Evolutionary conservation across 2,888 invertebrate species (phyloP), one percentile per base, ranked within the genome.

Genomic region (Alcis repandata): DNA sequence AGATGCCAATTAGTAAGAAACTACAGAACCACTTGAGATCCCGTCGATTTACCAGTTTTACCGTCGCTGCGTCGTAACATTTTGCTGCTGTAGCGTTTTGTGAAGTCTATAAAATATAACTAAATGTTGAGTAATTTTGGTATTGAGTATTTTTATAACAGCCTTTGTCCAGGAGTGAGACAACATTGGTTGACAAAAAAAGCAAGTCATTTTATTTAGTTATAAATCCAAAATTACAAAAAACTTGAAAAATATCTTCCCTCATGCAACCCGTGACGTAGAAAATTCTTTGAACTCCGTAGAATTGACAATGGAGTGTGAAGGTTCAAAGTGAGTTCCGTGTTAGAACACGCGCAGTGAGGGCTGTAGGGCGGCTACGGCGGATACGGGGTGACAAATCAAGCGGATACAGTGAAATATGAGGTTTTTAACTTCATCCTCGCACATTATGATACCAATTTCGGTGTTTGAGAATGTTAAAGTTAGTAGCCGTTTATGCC

Each of bases 321-420:
- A 72, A 73, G 76, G 82, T 78, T 88, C 84, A 86, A 88, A 88
- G 84, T 79, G 78, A 82, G 41, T 51, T 80, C 77, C 75, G 71
- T 72, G 63, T 66, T 20, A 73, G 73, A 74, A 76, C 79, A 61
- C 48, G 61, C 49, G 82, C 79, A 84, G 82, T 82, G 82, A 84
- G 11, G 45, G 19, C 45, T 19, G 19, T 19, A 11, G 32, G 17
- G 17, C 83, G 82, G 74, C 71, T 36, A 72, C 58, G 63, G 72
- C 59, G 71, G 59, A 71, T 65, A 61, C 73, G 75, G 80, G 82
- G 82, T 72, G 80, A 69, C 79, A 81, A 85, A 78, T 85, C 83
- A 84, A 75, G 77, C 80, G 82, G 68, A 78, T 73, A 74, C 67
- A 76, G 51, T 67, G 66, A 69, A 67, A 70, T 61, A 69, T 70